Evolutionary conservation across 30 jellyfish, hydroid and myxozoan genomes (phyloP), one percentile per base, ranked within the genome.

Genomic region (Sanderia malayensis): DNA sequence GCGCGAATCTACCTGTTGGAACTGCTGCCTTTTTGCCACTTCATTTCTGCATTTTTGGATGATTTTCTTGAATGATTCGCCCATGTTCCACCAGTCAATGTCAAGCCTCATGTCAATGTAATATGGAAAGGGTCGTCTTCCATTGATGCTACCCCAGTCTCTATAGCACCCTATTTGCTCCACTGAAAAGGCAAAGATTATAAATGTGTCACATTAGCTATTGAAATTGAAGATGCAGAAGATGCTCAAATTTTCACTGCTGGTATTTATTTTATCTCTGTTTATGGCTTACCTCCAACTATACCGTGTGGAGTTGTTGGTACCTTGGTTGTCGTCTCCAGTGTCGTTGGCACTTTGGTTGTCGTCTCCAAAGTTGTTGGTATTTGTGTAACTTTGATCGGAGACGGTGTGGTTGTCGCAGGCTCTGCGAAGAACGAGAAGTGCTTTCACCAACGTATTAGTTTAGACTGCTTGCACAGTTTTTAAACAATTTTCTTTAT

Each of bases 61-160:
- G 24, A 49, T 49, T 49, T 19, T 49, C 25, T 2, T 49, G 27
- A 49, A 49, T 4, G 64, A 49, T 2, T 19, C 64, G 8, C 3
- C 25, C 73, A 60, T 27, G 22, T 13, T 60, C 47, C 22, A 10
- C 73, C 73, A 60, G 7, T 25, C 19, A 22, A 60, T 60, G 8
- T 2, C 23, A 25, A 4, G 20, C 22, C 73, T 60, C 49, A 60
- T 4, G 25, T 60, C 73, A 13, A 31, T 60, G 19, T 60, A 60
- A 21, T 60, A 60, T 17, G 73, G 73, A 21, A 60, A 60, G 10
- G 73, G 73, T 60, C 73, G 73, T 19, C 23, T 25, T 6, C 73
- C 73, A 60, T 60, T 60, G 20, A 60, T 31, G 4, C 49, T 6
- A 7, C 73, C 73, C 46, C 46, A 60, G 19, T 60, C 73, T 25